phyloP scores from a whole-genome alignment of 2,888 invertebrate species.

The Myopa testacea region DNA sequence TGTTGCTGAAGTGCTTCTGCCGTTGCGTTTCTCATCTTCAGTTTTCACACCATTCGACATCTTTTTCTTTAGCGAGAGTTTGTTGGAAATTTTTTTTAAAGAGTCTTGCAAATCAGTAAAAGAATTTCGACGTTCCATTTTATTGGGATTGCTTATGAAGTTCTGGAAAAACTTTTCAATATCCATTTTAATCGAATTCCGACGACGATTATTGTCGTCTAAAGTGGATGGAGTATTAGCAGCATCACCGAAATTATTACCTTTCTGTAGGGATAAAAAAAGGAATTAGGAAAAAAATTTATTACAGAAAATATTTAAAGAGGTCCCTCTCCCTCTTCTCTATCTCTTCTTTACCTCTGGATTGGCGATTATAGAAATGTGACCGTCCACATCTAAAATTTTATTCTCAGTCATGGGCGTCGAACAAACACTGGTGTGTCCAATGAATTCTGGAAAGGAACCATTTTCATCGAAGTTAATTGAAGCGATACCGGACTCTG shows the following conservation, averaged over 20 bases:
- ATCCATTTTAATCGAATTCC: constrained; percentile 62
- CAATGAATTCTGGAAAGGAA: constrained; percentile 73
- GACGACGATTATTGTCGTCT: constrained; percentile 46
- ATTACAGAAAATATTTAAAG: background rate
- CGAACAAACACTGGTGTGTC: constrained; percentile 81
- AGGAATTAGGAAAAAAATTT: background rate
- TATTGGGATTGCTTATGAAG: constrained; percentile 62
- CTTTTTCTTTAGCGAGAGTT: constrained; percentile 68
- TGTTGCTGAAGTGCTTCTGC: constrained; percentile 48
- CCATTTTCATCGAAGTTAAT: constrained; percentile 71
- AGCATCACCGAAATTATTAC: constrained; percentile 52
- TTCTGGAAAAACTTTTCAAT: constrained; percentile 66
- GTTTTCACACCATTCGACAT: constrained; percentile 69
- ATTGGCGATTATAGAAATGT: constrained; percentile 80
- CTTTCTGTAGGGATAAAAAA: constrained; percentile 47
- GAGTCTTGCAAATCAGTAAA: constrained; percentile 76
- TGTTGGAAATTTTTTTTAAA: constrained; percentile 71
- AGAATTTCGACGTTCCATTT: constrained; percentile 69
- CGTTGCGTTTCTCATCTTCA: constrained; percentile 58
- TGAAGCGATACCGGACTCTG: constrained; percentile 67
- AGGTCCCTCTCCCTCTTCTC: too few species aligned
- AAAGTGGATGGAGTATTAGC: constrained; percentile 36
- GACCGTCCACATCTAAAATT: constrained; percentile 79
- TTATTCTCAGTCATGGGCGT: constrained; percentile 84
- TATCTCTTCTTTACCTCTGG: constrained; percentile 63